Percentiles rank a stretch among this genome's conserved stretches.
phyloP scores from a whole-genome alignment of 2,888 invertebrate species.

The Thereva unica region DNA sequence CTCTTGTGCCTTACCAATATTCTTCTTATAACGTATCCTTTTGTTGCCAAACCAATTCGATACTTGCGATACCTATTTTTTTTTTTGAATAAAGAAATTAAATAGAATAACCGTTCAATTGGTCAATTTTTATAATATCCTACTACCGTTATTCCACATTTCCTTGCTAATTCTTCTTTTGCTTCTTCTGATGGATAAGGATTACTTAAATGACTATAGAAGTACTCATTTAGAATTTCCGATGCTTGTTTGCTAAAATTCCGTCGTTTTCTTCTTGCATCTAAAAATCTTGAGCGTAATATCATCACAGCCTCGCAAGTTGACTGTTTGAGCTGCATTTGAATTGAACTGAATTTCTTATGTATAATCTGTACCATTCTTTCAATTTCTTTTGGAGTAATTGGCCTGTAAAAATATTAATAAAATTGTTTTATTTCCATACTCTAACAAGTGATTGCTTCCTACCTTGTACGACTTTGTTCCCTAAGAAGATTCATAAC shows the following conservation, averaged over 20 bases:
- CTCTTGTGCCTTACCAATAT: conserved; percentile 99
- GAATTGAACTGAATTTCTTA: conserved; percentile 96
- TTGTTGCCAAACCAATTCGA: conserved; percentile 99
- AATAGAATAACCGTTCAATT: not conserved
- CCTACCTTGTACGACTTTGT: conserved; percentile 83
- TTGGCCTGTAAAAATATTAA: conserved; percentile 67
- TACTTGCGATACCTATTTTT: conserved; percentile 70
- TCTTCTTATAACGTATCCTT: conserved; percentile 99
- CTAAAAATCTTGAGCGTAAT: conserved; percentile 72
- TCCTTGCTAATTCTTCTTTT: conserved; percentile 98
- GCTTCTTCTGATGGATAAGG: conserved; percentile 99
- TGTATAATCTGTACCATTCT: conserved; percentile 98
- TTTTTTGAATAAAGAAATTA: conserved; percentile 1
- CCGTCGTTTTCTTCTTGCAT: conserved; percentile 86
- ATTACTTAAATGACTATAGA: conserved; percentile 99
- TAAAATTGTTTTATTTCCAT: conserved; percentile 6
- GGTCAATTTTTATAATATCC: not conserved
- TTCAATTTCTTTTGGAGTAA: conserved; percentile 98
- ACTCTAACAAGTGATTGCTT: not conserved
- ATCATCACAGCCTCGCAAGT: conserved; percentile 99
- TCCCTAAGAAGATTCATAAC: conserved; percentile 97
- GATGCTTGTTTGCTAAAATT: conserved; percentile 99
- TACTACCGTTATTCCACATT: conserved; percentile 94
- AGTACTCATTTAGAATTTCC: conserved; percentile 98
- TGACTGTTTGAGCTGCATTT: conserved; percentile 98